A percentile compares a stretch with the other conserved stretches of the same genome.
phyloP scores from a whole-genome alignment of 2,888 invertebrate species.

The Melinopterus prodromus region DNA sequence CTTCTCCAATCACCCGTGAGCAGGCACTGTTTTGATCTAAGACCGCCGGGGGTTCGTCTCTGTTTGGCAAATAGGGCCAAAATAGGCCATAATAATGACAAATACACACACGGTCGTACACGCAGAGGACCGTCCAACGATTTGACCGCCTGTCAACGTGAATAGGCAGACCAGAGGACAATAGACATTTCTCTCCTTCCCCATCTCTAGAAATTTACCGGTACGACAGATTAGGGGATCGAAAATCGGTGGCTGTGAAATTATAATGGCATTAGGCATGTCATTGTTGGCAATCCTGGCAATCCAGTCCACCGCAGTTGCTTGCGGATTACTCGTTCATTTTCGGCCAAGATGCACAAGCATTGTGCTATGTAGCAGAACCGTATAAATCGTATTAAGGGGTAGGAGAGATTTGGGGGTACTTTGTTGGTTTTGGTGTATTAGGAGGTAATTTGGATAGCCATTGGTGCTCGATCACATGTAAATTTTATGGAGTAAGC shows the following conservation, averaged over 20 bases:
- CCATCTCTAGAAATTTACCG: not conserved
- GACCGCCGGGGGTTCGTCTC: not conserved
- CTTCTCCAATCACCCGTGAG: not conserved
- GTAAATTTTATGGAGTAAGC: not conserved
- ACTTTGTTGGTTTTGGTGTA: not conserved
- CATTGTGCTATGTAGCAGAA: not conserved
- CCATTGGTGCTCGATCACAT: not conserved
- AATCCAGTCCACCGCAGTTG: not conserved
- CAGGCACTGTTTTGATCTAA: not conserved
- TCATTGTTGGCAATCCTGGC: constrained; percentile 26
- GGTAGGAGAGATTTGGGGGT: not conserved
- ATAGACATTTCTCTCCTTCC: not conserved
- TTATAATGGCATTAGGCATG: constrained; percentile 36
- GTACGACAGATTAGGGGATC: not conserved
- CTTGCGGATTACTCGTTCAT: not conserved
- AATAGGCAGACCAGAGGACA: not conserved
- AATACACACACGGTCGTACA: not conserved
- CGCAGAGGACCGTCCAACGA: not conserved
- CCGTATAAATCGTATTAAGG: not conserved
- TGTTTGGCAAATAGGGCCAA: not conserved
- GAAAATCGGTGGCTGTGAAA: constrained; percentile 16
- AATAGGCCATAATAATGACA: not conserved
- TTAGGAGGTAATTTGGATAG: not conserved
- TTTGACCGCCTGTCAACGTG: not conserved
- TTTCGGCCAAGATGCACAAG: not conserved